These are phyloP conservation scores for Liasis olivaceus DNA, from an alignment of 2,797 vertebrate genomes.

Conservation along the genomic window DNA sequence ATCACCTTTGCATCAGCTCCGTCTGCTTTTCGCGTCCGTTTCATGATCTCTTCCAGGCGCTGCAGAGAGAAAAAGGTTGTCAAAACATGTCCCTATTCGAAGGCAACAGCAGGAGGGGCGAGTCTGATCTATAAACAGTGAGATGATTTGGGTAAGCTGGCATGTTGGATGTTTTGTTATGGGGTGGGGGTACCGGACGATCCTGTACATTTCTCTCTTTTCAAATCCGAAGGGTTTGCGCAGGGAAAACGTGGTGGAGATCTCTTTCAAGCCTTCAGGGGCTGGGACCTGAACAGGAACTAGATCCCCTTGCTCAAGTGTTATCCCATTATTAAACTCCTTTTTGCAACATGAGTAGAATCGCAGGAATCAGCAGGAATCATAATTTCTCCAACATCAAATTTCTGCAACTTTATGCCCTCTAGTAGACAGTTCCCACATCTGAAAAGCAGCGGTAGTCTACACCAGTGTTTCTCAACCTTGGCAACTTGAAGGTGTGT, in stretches of 20 bases:
- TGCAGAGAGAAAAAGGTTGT: slow-evolving; percentile 57
- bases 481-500: too few relatives aligned
- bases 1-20: slow-evolving; percentile 84
- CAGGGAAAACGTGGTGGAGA: too few relatives aligned
- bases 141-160: neutral
- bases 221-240: neutral
- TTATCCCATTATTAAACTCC: neutral
- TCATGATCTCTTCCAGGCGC: slow-evolving; percentile 99
- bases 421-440: too few relatives aligned
- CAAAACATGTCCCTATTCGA: neutral
- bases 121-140: neutral
- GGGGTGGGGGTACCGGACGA: too few relatives aligned
- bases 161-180: neutral
- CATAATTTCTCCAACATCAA: too few relatives aligned
- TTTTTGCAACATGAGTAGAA: neutral
- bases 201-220: neutral
- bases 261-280: neutral
- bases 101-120: neutral
- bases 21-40: slow-evolving; percentile 93
- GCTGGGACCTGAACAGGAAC: neutral
- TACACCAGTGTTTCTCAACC: neutral
- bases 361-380: too few relatives aligned
- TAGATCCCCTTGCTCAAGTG: neutral
- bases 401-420: too few relatives aligned
- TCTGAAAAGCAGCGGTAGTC: neutral